Evolutionary conservation across 2,888 invertebrate species (phyloP).

Genomic region (Lamproptera curius): DNA sequence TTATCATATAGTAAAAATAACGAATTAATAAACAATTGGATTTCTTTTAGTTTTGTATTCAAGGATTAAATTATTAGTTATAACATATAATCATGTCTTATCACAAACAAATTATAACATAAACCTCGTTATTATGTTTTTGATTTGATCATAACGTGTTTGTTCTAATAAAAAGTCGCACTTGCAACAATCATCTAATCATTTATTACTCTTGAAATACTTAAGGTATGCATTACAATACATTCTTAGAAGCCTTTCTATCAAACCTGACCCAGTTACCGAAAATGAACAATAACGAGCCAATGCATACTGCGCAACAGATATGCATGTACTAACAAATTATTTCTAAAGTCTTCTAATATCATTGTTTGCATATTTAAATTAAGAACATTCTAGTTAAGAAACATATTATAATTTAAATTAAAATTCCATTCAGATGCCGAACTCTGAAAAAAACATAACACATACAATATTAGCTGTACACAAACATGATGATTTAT

Average conservation of each 20-base stretch:
- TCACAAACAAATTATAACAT: no score
- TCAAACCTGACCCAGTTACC: conserved; percentile 39
- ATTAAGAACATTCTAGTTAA: conserved; percentile 6
- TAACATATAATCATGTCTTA: background rate
- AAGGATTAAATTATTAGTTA: no score
- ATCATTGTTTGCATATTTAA: background rate
- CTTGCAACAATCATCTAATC: background rate
- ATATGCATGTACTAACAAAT: conserved; percentile 11
- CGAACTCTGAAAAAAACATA: no score
- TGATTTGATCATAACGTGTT: no score
- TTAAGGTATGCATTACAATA: conserved; percentile 12
- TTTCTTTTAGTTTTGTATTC: no score
- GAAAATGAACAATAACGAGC: conserved; percentile 26
- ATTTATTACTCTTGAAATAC: conserved; percentile 3
- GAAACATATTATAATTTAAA: no score
- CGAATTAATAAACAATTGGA: no score
- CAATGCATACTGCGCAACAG: conserved; percentile 27
- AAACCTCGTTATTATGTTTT: no score
- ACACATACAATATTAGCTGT: no score
- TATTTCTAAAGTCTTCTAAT: conserved; percentile 16
- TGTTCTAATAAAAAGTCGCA: background rate
- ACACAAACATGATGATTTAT: no score
- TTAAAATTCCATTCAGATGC: no score
- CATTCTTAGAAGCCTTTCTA: conserved; percentile 32
- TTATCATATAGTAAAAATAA: no score